Conservation (phyloP, 2,888 invertebrate genomes). For the Diogma glabrata region DNA sequence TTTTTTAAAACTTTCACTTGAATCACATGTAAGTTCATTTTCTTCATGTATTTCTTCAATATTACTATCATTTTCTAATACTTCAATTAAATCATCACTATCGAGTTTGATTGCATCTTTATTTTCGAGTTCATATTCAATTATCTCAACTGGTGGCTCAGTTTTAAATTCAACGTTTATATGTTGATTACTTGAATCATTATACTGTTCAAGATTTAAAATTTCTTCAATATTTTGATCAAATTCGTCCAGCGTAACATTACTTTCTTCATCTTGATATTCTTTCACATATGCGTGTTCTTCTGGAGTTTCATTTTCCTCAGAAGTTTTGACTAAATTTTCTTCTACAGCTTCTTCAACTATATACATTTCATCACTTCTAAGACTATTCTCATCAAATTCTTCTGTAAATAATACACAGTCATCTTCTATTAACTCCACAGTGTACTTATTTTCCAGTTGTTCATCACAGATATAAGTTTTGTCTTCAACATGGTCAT, state of each 20-base stretch:
- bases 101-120: background rate
- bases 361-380: background rate
- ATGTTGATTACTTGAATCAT: background rate
- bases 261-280: background rate
- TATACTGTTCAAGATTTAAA: background rate
- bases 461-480: background rate
- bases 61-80: background rate
- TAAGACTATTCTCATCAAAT: constrained; percentile 1
- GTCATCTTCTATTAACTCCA: background rate
- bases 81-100: background rate
- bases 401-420: background rate
- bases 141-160: too few relatives aligned
- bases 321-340: background rate
- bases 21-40: background rate
- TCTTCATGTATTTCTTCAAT: background rate
- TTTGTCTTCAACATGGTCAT: background rate
- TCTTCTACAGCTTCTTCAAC: constrained; percentile 2
- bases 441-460: background rate
- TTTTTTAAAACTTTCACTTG: background rate
- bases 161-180: too few relatives aligned
- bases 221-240: constrained; percentile 7
- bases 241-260: constrained; percentile 8
- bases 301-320: background rate
- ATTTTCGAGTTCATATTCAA: too few relatives aligned
- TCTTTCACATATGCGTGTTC: background rate